These are phyloP conservation scores for Chorisops tibialis DNA, from an alignment of 2,888 invertebrate genomes.

Conservation along the genomic window DNA sequence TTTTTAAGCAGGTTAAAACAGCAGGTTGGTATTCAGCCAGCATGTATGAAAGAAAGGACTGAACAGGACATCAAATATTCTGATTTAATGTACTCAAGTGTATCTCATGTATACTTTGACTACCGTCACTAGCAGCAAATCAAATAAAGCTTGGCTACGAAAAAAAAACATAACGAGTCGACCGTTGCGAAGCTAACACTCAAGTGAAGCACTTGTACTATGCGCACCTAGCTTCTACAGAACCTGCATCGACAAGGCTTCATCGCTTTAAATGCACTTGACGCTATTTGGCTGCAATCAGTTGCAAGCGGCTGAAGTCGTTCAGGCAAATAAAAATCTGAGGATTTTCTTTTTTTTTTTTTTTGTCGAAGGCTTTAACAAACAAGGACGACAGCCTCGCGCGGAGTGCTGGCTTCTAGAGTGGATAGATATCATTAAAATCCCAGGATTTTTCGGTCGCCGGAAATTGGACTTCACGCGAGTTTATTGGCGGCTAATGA, in stretches of 20 bases:
- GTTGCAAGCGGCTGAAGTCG: background rate
- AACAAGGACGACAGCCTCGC: background rate
- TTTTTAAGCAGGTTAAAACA: too few relatives aligned
- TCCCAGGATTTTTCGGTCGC: background rate
- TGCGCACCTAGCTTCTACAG: background rate
- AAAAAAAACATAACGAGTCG: too few relatives aligned
- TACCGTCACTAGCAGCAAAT: too few relatives aligned
- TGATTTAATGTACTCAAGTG: too few relatives aligned
- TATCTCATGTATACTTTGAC: too few relatives aligned
- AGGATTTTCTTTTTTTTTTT: background rate
- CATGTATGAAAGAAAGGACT: too few relatives aligned
- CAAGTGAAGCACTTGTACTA: background rate
- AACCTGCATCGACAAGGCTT: background rate
- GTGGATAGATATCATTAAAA: slow-evolving; percentile 5
- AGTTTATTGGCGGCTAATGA: slow-evolving; percentile 2
- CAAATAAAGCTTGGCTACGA: too few relatives aligned
- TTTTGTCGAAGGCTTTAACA: background rate
- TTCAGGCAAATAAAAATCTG: slow-evolving; percentile 8
- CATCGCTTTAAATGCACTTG: slow-evolving; percentile 5
- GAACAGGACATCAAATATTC: too few relatives aligned
- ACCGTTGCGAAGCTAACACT: too few relatives aligned
- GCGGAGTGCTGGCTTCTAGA: background rate
- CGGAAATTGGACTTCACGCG: too few relatives aligned
- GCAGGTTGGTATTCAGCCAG: too few relatives aligned
- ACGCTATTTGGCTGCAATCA: slow-evolving; percentile 4